Evolutionary conservation across 2,797 vertebrate genomes (phyloP), one percentile per base, ranked within the genome.

Genomic region (Toxotes lorentzi): DNA sequence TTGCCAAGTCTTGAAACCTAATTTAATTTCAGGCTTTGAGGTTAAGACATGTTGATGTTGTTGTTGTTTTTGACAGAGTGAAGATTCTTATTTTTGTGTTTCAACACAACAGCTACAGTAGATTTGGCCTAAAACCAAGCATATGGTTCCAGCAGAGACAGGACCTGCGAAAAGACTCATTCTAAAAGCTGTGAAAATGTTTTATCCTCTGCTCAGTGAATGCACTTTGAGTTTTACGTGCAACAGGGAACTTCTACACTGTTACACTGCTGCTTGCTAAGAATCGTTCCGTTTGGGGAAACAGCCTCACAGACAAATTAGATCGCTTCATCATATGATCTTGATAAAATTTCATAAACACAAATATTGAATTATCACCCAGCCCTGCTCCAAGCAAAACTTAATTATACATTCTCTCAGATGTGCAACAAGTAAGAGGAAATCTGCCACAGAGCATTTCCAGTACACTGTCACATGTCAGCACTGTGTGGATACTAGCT

Each of bases 21-120:
- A 81, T 78, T 84, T 65, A 19, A 73, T 72, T 81, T 66, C 65
- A 76, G 58, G 23, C 71, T 73, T 43, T 60, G 61, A 59, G 63
- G 57, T 75, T 70, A 23, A 64, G 23, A 27, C 8, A 24, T 35
- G 30, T 30, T 30, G 27, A 3, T 30, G 27, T 30, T 45, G 17
- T 62, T 11, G 2, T 59, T 23, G 53, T 23, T 17, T 32, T 7
- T 4, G 27, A 16, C 17, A 8, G 50, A 61, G 56, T 30, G 30
- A 38, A 70, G 63, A 78, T 3, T 7, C 21, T 40, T 63, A 71
- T 70, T 83, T 68, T 34, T 30, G 27, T 27, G 57, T 62, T 63
- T 70, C 5, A 17, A 70, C 62, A 48, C 35, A 6, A 41, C 45
- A 71, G 48, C 68, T 45, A 1, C 23, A 40, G 63, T 1, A 3